Base-by-base conservation (phyloP, 2,113 vertebrate genomes). In the Columbina picui region DNA sequence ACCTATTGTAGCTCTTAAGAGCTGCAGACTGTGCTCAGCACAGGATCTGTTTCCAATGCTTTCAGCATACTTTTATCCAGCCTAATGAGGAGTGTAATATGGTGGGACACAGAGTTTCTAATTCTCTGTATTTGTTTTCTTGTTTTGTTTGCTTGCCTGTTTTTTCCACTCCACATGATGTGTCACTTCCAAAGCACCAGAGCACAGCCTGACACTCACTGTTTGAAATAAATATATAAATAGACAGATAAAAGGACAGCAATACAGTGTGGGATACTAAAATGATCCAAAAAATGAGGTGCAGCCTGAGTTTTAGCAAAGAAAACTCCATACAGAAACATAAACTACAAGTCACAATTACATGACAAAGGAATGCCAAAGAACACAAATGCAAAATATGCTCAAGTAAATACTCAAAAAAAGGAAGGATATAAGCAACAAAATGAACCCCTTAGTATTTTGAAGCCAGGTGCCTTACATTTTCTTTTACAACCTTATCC, bases 1-100 rank as follows among this genome's bases (percentile, higher is more conserved):
- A 22, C 1, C 0, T 11, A 4, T 38, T 2, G 12, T 0, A 61
- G 18, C 4, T 55, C 25, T 50, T 26, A 38, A 3, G 19, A 78
- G 10, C 52, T 86, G 26, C 15, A 67, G 41, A 14, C 29, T 52
- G 5, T 18, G 26, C 38, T 60, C 49, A 87, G 41, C 26, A 49
- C 27, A 84, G 8, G n/a, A 32, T 21, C 2, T 0, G 3, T n/a
- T 93, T 68, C 18, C 59, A 43, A 6, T 19, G 18, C 16, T 69
- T 70, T 53, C 21, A 19, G 30, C 19, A 19, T 8, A 21, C 19
- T 69, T 89, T 39, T 52, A 27, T 55, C 45, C 11, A 11, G 39
- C 5, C 10, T 38, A 45, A 68, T 4, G 5, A 27, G 2, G 6
- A 7, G 6, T 71, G 5, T 11, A 67, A n/a, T 9, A 11, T 8